Base-by-base conservation (phyloP, 2,888 invertebrate genomes). In the Drosophila phalerata region DNA sequence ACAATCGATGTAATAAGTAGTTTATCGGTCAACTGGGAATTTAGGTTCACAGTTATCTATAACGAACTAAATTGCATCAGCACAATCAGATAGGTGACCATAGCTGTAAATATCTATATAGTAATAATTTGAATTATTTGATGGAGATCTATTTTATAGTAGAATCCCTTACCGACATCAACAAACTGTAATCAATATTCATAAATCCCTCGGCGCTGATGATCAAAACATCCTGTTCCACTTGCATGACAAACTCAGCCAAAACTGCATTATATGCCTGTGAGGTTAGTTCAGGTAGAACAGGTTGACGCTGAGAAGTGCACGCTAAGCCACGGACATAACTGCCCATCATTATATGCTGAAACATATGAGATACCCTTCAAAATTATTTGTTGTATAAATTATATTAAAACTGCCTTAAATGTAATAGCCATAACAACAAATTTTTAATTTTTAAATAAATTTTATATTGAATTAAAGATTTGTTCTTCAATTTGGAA, bases 41-140 rank as follows among this genome's bases (percentile, higher is more conserved):
- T 10, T 13, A 15, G 15, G 15, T 3, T 37, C 19, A 19, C 2
- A 43, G 10, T 9, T 43, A 40, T 47, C 69, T 84, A 77, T 13
- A 77, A 43, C 5, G 73, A 57, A 13, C 87, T 81, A 45, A 91
- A 91, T 66, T 90, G 90, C 74, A 90, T 73, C 0, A 90, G 58
- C n/a, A 90, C 83, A 22, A 90, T 83, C 17, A 90, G 43, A 64
- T 90, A 89, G 5, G 90, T 89, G 0, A 82, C 85, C 66, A 85
- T 77, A 10, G 85, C 87, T 6, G 87, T 77, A 6, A 81, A 79
- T 13, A 90, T 82, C 90, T 90, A 34, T 1, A 60, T 13, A 34
- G 56, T 9, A 17, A 17, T 28, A 17, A 6, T 47, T 9, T n/a
- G 40, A 8, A 10, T 9, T 8, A 22, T n/a, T 22, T 30, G 0